Evolutionary conservation across 1,140 invertebrate genomes (phyloP).

Genomic region (Odontomachus brunneus): DNA sequence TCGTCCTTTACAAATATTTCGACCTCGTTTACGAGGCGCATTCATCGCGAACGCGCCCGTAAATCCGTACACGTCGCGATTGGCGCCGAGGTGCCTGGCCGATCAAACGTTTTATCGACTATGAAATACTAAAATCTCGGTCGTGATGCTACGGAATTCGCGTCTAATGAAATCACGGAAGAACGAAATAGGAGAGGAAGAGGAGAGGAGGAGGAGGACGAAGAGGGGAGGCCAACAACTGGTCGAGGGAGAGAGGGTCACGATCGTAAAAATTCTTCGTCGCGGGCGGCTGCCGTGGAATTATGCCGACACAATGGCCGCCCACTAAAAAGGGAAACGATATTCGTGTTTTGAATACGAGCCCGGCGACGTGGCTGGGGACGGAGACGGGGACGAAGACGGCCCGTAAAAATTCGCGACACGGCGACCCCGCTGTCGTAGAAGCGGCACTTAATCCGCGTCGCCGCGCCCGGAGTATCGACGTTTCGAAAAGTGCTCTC

Average conservation of each 20-base stretch:
- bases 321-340: conserved; percentile 29
- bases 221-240: too few species aligned
- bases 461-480: conserved; percentile 44
- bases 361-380: neutral
- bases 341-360: conserved; percentile 50
- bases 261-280: conserved; percentile 49
- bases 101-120: conserved; percentile 38
- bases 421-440: conserved; percentile 23
- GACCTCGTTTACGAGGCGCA: conserved; percentile 6
- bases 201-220: too few species aligned
- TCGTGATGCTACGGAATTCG: conserved; percentile 39
- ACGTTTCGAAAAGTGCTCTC: conserved; percentile 48
- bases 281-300: conserved; percentile 8
- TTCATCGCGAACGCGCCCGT: conserved; percentile 47
- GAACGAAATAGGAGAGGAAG: too few species aligned
- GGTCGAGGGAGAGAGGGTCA: neutral
- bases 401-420: conserved; percentile 36
- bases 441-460: conserved; percentile 51
- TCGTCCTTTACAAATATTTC: conserved; percentile 48
- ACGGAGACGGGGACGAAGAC: too few species aligned
- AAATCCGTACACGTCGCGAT: conserved; percentile 48
- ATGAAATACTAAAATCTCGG: conserved; percentile 53
- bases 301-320: conserved; percentile 26
- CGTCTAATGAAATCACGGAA: conserved; percentile 27
- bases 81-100: neutral